Base-by-base conservation (phyloP, 1,140 invertebrate species). In the Drosophila yakuba region DNA sequence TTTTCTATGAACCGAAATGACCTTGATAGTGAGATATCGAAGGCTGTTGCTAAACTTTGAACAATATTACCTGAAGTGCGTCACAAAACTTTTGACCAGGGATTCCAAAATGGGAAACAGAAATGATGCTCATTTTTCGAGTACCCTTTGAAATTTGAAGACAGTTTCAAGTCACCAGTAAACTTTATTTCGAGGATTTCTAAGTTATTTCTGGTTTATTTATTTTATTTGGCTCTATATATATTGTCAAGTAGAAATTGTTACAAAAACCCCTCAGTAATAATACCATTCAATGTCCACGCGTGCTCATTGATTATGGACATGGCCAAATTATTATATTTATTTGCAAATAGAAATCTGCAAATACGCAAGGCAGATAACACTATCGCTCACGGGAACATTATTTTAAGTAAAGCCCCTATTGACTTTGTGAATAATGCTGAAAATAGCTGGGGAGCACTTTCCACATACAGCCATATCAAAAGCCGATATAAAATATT, bases 391-490 rank as follows among this genome's bases (percentile, higher is more conserved):
- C 14, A 6, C 38, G 17, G 14, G 41, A 59, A 59, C 28, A 59
- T 11, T 43, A 11, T 35, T 59, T 15, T 17, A 43, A 41, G 60
- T 41, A 28, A 58, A 32, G 38, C 54, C 54, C 25, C 17, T 59
- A 43, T 62, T 59, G 60, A 62, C 60, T 58, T 32, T 32, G 60
- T 59, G 54, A 62, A 15, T 62, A 62, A 62, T 62, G 25, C 60
- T 57, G 36, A 61, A 61, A 39, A 56, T 43, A 62, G 52, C 25
- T 62, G 2, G 32, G 15, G 3, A 32, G 60, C 60, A 62, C 7
- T 62, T 59, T 7, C 54, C 59, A 39, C 38, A 20, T 20, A 10
- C 7, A 32, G 11, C 38, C 14, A 5, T n/a, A 8, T 28, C 8
- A 32, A 10, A 32, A 36, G 10, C 15, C 50, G 50, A 52, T 52